These are phyloP conservation scores for Muscicapa comitata DNA, from an alignment of 2,797 vertebrate genomes.

Conservation along the genomic window DNA sequence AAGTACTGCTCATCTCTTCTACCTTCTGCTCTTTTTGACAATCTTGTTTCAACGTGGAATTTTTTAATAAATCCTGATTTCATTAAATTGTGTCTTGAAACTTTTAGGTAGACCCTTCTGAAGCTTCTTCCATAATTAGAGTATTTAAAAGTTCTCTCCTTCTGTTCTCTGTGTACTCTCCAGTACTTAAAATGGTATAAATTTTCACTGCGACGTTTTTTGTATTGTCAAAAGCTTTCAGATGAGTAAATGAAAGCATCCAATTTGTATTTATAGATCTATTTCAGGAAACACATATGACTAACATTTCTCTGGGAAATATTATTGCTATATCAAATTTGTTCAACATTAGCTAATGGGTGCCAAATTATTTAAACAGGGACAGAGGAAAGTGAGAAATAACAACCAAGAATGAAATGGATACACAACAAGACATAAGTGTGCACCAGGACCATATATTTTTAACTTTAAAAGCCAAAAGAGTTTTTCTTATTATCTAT, in stretches of 20 bases:
- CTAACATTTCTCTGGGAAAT: neutral
- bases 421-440: neutral
- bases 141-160: neutral
- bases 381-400: neutral
- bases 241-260: neutral
- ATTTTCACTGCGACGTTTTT: neutral
- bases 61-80: neutral
- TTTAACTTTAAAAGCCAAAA: neutral
- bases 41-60: neutral
- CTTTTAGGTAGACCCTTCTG: neutral
- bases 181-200: neutral
- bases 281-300: neutral
- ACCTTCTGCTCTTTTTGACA: neutral
- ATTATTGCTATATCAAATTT: neutral
- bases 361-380: neutral
- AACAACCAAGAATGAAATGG: neutral
- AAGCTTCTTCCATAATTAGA: neutral
- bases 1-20: neutral
- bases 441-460: neutral
- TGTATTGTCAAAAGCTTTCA: neutral
- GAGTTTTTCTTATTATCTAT: neutral
- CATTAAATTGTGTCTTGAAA: neutral
- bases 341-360: neutral
- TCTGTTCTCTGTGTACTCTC: neutral
- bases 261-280: neutral